A percentile compares a stretch with the other conserved stretches of the same genome.
Evolutionary conservation across 2,797 vertebrate genomes (phyloP).

Genomic region (Yasuhikotakia modesta): DNA sequence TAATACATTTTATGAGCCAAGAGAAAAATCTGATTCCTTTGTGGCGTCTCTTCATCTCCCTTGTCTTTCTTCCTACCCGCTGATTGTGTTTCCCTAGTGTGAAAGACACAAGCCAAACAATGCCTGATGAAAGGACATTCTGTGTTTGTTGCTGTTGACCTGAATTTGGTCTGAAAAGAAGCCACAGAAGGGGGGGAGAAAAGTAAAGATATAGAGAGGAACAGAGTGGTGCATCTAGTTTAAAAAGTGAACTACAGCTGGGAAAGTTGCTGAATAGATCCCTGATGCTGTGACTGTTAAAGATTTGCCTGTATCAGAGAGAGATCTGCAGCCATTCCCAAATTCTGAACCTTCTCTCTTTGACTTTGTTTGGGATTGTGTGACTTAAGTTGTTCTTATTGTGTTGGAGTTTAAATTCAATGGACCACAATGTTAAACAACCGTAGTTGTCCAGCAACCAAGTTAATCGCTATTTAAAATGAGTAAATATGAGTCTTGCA

Average conservation of each 20-base stretch:
- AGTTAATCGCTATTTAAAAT: too few species aligned
- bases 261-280: constrained; percentile 31
- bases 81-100: constrained; percentile 58
- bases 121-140: constrained; percentile 57
- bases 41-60: constrained; percentile 63
- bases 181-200: constrained; percentile 43
- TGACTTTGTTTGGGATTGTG: neutral
- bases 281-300: constrained; percentile 10
- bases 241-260: neutral
- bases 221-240: neutral
- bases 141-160: constrained; percentile 51
- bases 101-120: constrained; percentile 57
- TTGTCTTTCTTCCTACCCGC: constrained; percentile 44
- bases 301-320: too few species aligned
- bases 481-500: too few species aligned
- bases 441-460: too few species aligned
- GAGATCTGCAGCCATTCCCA: too few species aligned
- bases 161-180: constrained; percentile 51
- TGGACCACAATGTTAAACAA: too few species aligned
- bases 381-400: neutral
- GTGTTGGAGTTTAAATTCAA: too few species aligned
- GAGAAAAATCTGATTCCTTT: constrained; percentile 70
- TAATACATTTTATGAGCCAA: constrained; percentile 78
- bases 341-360: neutral
- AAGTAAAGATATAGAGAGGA: constrained; percentile 17